These are phyloP conservation scores for Crocodylus rhombifer DNA, from an alignment of 2,797 vertebrate genomes.

Conservation along the genomic window DNA sequence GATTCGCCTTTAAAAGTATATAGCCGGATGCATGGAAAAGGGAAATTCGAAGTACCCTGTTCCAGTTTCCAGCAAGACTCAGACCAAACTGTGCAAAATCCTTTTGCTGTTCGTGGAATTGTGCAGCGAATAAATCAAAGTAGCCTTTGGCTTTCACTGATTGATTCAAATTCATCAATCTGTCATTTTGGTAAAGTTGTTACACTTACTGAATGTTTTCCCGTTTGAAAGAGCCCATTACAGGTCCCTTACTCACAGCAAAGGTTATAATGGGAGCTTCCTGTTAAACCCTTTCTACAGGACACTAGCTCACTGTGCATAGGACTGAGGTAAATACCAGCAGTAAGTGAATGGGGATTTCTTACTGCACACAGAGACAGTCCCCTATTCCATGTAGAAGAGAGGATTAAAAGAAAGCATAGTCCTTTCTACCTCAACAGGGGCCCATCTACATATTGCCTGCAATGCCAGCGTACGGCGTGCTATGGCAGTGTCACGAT, in stretches of 20 bases:
- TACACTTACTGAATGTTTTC: background rate
- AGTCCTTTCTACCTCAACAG: background rate
- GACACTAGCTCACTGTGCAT: background rate
- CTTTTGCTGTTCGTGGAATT: background rate
- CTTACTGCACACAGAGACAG: background rate
- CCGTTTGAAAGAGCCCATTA: background rate
- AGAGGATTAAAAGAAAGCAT: background rate
- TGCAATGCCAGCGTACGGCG: too few relatives aligned
- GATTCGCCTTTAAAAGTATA: background rate
- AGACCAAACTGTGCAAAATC: background rate
- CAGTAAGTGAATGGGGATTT: background rate
- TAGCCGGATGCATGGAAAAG: background rate
- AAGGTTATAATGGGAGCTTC: background rate
- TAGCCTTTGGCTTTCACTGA: background rate
- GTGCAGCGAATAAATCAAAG: background rate
- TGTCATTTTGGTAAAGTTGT: background rate
- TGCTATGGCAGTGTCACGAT: too few relatives aligned
- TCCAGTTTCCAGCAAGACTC: fast-evolving
- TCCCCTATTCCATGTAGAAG: background rate
- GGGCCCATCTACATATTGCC: background rate
- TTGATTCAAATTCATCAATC: background rate
- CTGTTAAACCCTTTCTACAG: background rate
- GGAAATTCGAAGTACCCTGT: fast-evolving
- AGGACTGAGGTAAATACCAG: background rate
- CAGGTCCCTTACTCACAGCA: background rate